Conservation (phyloP, 2,797 vertebrate genomes). For the Erethizon dorsatum region DNA sequence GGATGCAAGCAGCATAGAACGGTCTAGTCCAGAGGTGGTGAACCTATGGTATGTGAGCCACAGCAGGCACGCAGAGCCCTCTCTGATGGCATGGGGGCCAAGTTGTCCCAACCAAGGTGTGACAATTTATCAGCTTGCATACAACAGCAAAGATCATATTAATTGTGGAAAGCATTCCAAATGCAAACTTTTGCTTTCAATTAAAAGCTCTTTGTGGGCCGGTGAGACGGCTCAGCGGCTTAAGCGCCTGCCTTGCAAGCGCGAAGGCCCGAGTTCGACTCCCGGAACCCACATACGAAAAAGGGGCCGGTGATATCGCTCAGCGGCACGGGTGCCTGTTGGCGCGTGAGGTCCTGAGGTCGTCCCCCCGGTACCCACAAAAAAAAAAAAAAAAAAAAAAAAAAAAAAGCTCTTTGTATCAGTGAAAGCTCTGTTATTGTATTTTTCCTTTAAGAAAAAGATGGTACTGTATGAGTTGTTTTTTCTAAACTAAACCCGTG, state of each 20-base stretch:
- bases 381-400: too few species aligned
- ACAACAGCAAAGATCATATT: background rate
- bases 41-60: background rate
- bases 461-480: background rate
- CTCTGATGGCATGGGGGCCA: too few species aligned
- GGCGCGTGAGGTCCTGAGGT: too few species aligned
- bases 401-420: background rate
- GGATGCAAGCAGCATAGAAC: background rate
- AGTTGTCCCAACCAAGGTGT: background rate
- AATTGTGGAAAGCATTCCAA: background rate
- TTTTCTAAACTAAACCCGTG: background rate
- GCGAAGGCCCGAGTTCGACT: too few species aligned
- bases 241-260: too few species aligned
- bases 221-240: too few species aligned
- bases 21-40: background rate
- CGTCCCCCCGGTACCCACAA: too few species aligned
- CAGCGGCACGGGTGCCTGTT: too few species aligned
- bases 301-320: too few species aligned
- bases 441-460: background rate
- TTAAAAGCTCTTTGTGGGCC: background rate
- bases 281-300: too few species aligned
- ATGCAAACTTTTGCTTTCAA: background rate
- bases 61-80: too few species aligned
- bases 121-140: background rate
- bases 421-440: background rate